Base-by-base conservation (phyloP, 1,140 invertebrate species). In the Oppia nitens region DNA sequence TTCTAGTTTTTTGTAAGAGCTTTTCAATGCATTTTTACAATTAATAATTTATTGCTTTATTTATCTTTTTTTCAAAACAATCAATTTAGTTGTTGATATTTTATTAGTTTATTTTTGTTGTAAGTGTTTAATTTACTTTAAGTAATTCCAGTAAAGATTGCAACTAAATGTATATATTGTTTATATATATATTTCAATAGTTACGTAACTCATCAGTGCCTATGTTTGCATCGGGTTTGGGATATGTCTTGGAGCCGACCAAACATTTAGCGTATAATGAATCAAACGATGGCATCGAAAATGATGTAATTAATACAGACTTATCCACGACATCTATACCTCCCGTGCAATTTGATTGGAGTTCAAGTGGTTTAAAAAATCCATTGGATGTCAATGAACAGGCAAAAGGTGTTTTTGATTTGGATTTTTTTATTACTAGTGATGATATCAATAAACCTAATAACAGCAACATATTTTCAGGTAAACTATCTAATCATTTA, bases 281-380 rank as follows among this genome's bases (percentile, higher is more conserved):
- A 9, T 9, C 6, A 9, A 40, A 40, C 17, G 32, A 40, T 6
- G 6, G 17, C 6, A 6, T 9, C 17, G 32, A 40, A 17, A 40
- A 40, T 40, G 6, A 17, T 9, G 6, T 17, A 6, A 17, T 9
- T 9, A 9, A 6, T 40, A 40, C 32, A 40, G 17, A 40, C 17
- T 17, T 17, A 40, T 40, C 32, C 6, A 9, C 32, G 17, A 63
- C 65, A 24, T 55, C 60, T 60, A 74, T 80, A 64, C 79, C 79
- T 60, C 76, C 74, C 54, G 79, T 76, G 50, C 75, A 81, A 65
- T 81, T 81, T 67, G 79, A 81, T 69, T 82, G 80, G 79, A 78
- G 73, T 63, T 75, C 74, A 66, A 76, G 79, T 62, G 80, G 79
- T 47, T 69, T 82, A 53, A 72, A 76, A 20, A 81, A 81, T 73